Evolutionary conservation across 2,888 invertebrate genomes (phyloP), one percentile per base, ranked within the genome.

Genomic region (Cosmia trapezina): DNA sequence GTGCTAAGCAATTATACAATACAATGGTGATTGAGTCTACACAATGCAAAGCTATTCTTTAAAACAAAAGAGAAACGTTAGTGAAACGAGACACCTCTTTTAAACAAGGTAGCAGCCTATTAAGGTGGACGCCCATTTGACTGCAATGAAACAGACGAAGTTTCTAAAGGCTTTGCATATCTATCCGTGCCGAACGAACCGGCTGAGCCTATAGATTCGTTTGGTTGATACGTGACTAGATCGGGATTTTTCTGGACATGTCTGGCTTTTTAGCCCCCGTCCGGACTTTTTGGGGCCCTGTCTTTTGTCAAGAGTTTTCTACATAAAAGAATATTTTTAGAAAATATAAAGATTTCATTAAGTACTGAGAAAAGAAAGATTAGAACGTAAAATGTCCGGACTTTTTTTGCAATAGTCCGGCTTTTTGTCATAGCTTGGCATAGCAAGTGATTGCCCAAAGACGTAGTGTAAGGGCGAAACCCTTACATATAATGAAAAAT

Each of bases 61-160:
- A 70, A 59, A 80, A 79, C 67, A 71, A 80, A 73, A 64, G 66
- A 60, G 54, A 14, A 33, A 33, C 43, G 51, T 53, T 53, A 60
- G 54, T 66, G 45, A 62, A 70, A 76, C 59, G 54, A 62, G 47
- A 54, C 53, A 68, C 43, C 51, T 61, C 41, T 76, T 56, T 57
- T 62, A 76, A 71, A 72, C 59, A 43, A 59, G 57, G 75, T 70
- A 78, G 73, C 22, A 43, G 8, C 2, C 22, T 14, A 19, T 63
- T 41, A 73, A 64, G 73, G 14, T 57, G 14, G 22, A 22, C 49
- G 33, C 33, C 57, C 49, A 64, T 54, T 62, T 33, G 33, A 9
- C 19, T n/a, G n/a, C 19, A 19, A 4, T 17, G 28, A 61, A 45
- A 28, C 22, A 45, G 4, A 4, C 22, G 17, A 28, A 7, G 17